These are phyloP conservation scores for Ceyx melanurus DNA, from an alignment of 2,113 vertebrate species.

Conservation along the genomic window DNA sequence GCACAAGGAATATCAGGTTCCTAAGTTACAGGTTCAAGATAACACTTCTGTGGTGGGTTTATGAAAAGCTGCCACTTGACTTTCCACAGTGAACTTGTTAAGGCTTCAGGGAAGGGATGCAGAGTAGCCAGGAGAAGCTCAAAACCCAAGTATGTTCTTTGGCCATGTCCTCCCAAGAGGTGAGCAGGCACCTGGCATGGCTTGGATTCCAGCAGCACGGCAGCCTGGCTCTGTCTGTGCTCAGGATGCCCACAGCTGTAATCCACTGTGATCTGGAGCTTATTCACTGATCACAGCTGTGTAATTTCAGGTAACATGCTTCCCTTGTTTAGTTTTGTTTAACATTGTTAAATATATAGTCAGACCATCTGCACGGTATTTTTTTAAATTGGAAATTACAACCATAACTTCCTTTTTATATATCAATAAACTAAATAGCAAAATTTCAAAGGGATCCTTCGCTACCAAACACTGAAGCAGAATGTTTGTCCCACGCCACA, in stretches of 20 bases:
- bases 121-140: background rate
- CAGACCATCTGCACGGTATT: slow-evolving; percentile 86
- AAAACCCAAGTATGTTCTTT: background rate
- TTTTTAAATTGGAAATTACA: slow-evolving; percentile 90
- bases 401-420: slow-evolving; percentile 88
- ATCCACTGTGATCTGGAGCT: slow-evolving; percentile 81
- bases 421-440: slow-evolving; percentile 89
- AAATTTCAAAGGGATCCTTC: slow-evolving; percentile 87
- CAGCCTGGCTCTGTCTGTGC: slow-evolving; percentile 53
- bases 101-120: slow-evolving; percentile 22
- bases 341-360: slow-evolving; percentile 87
- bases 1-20: background rate
- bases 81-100: background rate
- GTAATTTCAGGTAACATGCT: slow-evolving; percentile 86
- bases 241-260: slow-evolving; percentile 77
- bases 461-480: slow-evolving; percentile 87
- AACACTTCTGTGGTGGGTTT: background rate
- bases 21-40: slow-evolving; percentile 7
- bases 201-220: slow-evolving; percentile 35
- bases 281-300: slow-evolving; percentile 84
- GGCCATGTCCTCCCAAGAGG: slow-evolving; percentile 43
- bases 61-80: slow-evolving; percentile 17
- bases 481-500: slow-evolving; percentile 89
- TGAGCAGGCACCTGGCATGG: background rate
- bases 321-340: slow-evolving; percentile 87